Evolutionary conservation across 2,113 vertebrate species (phyloP).

Genomic region (Rhinoderma darwinii): DNA sequence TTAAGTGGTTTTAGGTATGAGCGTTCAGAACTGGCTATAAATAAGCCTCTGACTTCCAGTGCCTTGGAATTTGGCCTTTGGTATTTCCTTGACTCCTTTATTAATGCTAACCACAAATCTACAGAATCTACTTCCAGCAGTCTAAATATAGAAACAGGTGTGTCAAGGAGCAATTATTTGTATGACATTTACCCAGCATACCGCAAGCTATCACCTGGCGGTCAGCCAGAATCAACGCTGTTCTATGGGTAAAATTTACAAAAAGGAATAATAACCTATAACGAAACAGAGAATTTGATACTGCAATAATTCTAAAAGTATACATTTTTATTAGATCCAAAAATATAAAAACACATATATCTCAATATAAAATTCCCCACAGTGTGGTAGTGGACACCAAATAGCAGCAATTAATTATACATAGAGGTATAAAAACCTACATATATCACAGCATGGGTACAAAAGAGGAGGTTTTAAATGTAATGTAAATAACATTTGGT

Average conservation of each 20-base stretch:
- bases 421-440: no score
- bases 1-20: neutral
- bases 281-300: no score
- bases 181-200: neutral
- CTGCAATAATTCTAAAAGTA: no score
- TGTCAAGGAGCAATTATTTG: neutral
- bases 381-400: no score
- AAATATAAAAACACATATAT: no score
- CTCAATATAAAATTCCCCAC: no score
- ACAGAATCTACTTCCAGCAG: neutral
- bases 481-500: no score
- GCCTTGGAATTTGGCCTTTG: neutral
- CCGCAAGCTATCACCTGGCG: neutral
- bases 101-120: neutral
- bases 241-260: neutral
- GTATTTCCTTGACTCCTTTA: neutral
- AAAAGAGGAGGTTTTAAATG: no score
- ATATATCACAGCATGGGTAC: no score
- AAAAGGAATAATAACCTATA: no score
- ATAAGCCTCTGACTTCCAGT: neutral
- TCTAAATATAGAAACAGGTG: conserved; percentile 14
- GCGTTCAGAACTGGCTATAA: neutral
- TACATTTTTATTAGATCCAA: no score
- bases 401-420: no score
- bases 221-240: neutral